A percentile compares a stretch with the other conserved stretches of the same genome.
Evolutionary conservation across 1,140 invertebrate species (phyloP).

Genomic region (Scylla paramamosain): DNA sequence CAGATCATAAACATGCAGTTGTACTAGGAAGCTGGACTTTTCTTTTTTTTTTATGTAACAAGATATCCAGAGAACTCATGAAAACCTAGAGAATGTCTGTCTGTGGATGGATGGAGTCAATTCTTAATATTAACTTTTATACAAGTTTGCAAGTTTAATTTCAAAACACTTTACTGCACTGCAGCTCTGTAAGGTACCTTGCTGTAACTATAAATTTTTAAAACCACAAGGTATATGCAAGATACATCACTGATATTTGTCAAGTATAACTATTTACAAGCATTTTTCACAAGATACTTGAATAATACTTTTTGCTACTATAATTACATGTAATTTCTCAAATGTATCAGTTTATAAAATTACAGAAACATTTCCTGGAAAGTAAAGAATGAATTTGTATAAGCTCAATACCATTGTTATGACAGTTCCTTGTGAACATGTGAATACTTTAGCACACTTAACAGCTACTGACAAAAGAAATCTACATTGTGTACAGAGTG

Average conservation of each 20-base stretch:
- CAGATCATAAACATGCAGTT: not conserved
- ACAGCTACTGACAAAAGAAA: not conserved
- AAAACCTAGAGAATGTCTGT: not conserved
- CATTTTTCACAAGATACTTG: slow-evolving; percentile 19
- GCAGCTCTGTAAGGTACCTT: slow-evolving; percentile 11
- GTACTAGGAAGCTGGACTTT: not conserved
- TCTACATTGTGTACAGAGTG: not conserved
- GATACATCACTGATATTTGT: not conserved
- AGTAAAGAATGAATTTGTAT: slow-evolving; percentile 5
- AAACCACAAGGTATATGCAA: slow-evolving; percentile 7
- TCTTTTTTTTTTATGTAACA: too few relatives aligned
- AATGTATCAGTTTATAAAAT: slow-evolving; percentile 6
- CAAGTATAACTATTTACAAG: not conserved
- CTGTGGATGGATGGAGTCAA: slow-evolving; percentile 21
- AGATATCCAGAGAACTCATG: too few relatives aligned
- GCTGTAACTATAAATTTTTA: not conserved
- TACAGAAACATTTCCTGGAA: not conserved
- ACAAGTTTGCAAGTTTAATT: slow-evolving; percentile 15
- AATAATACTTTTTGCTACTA: slow-evolving; percentile 14
- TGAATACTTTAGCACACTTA: not conserved
- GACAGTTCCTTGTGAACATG: not conserved
- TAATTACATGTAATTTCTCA: not conserved
- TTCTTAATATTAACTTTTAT: slow-evolving; percentile 24
- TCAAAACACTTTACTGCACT: slow-evolving; percentile 1
- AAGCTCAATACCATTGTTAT: not conserved